Base-by-base conservation (phyloP, 2,113 vertebrate genomes). In the Zapornia atra region DNA sequence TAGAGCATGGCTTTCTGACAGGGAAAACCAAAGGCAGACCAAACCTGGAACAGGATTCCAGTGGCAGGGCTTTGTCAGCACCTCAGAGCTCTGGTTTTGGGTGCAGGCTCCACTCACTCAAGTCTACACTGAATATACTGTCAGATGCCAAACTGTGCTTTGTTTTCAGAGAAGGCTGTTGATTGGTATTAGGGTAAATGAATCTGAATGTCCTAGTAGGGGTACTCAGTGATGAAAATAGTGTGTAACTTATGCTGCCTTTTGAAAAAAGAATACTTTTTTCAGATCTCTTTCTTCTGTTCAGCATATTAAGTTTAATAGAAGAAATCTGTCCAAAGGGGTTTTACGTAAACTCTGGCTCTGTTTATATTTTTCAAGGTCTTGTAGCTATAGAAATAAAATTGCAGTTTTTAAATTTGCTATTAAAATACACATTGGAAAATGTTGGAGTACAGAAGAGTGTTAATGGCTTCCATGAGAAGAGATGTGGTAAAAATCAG, bases 311-410 rank as follows among this genome's bases (percentile, higher is more conserved):
- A 66, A 63, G n/a, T 90, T 97, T 93, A 95, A 93, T 78, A 44
- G 78, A 59, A 92, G 88, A 92, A 95, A 46, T 90, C 86, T 78
- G 13, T 80, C 59, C 83, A 82, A 96, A 95, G 71, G 82, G 61
- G 70, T 93, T 90, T 97, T 95, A 34, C 6, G 12, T 73, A 86
- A 81, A 92, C 70, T 70, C 18, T 92, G 54, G 19, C 50, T 81
- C 31, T 82, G 38, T 82, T 95, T 91, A 76, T 91, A 64, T 93
- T 95, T 88, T 84, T 94, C 88, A 82, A 69, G 36, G 87, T 96
- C 82, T 82, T 84, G 90, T 85, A 95, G 64, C 91, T 92, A 92
- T 96, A 96, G 96, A 95, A 95, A 83, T 97, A 80, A 78, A 95
- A 90, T 34, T 10, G 48, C 40, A 54, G n/a, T 88, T 94, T 94